Conservation (phyloP, 2,888 invertebrate genomes). For the Camponotus fellah region DNA sequence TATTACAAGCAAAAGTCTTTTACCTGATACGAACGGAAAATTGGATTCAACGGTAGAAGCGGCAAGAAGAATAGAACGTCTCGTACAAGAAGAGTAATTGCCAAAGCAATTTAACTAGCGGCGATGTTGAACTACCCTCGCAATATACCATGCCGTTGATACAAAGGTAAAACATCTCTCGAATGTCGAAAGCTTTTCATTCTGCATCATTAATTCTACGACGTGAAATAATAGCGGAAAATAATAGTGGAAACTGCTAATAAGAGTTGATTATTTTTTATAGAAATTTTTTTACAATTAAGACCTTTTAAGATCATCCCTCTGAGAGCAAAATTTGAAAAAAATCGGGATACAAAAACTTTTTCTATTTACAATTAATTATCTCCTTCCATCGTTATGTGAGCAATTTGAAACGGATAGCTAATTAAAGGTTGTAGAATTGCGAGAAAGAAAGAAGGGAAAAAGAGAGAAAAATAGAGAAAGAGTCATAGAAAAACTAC, state of each 20-base stretch:
- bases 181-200: constrained; percentile 28
- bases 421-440: background rate
- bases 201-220: constrained; percentile 5
- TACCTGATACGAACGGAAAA: constrained; percentile 31
- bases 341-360: background rate
- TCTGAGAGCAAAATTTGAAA: background rate
- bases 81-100: constrained; percentile 51
- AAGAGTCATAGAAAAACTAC: background rate
- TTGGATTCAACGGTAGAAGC: constrained; percentile 15
- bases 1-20: constrained; percentile 37
- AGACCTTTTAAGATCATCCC: background rate
- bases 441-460: background rate
- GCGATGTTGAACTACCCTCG: constrained; percentile 34
- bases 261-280: background rate
- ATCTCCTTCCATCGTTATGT: background rate
- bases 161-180: constrained; percentile 35
- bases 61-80: constrained; percentile 28
- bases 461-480: background rate
- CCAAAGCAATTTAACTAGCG: constrained; percentile 48
- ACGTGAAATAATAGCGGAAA: background rate
- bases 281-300: background rate
- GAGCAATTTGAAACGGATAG: background rate
- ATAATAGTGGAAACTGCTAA: background rate
- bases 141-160: constrained; percentile 34
- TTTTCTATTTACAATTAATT: background rate